These are phyloP conservation scores for Nyctereutes procyonoides DNA, from an alignment of 2,113 vertebrate genomes.

Conservation along the genomic window DNA sequence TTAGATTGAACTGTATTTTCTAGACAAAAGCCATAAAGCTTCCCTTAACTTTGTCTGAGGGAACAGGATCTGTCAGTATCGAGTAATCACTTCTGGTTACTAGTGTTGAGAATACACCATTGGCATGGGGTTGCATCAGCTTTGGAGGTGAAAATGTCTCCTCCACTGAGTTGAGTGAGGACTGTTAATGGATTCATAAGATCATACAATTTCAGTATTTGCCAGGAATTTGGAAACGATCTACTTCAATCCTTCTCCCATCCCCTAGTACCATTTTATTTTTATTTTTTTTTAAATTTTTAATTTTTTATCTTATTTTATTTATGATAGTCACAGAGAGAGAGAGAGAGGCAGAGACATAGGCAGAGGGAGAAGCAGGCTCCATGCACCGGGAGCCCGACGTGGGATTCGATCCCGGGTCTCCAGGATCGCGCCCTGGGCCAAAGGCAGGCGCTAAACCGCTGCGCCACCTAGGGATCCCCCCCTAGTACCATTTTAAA, in stretches of 20 bases:
- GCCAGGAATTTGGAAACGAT: not conserved
- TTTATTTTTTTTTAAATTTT: too few species aligned
- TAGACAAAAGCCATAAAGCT: not conserved
- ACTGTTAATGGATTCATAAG: not conserved
- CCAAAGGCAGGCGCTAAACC: too few species aligned
- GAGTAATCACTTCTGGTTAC: not conserved
- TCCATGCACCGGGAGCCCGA: too few species aligned
- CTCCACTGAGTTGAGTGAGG: not conserved
- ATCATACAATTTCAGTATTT: not conserved
- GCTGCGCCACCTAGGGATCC: too few species aligned
- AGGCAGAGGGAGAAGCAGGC: too few species aligned
- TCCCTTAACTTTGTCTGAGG: not conserved
- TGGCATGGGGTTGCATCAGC: not conserved
- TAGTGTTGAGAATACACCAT: not conserved
- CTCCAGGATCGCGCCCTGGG: too few species aligned
- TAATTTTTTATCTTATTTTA: too few species aligned
- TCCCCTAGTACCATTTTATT: not conserved
- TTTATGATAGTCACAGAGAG: too few species aligned
- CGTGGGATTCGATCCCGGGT: too few species aligned
- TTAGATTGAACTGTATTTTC: slow-evolving; percentile 35
- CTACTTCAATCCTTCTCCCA: not conserved
- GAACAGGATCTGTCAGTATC: not conserved
- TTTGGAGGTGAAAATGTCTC: not conserved
- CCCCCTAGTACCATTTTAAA: not conserved
- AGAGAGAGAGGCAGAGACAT: too few species aligned